Base-by-base conservation (phyloP, 2,888 invertebrate genomes). In the Nycteola revayana region DNA sequence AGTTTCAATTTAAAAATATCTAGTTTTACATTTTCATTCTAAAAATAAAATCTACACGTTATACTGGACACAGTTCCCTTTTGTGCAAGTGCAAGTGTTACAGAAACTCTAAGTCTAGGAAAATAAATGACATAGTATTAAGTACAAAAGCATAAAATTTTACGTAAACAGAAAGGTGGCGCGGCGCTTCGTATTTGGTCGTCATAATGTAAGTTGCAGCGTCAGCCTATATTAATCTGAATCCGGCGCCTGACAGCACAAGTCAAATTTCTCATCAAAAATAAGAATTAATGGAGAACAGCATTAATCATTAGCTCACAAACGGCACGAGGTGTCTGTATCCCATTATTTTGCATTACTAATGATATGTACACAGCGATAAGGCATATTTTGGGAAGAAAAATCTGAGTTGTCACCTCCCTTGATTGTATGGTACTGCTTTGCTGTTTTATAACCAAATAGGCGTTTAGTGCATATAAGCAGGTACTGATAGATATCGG, bases 311-410 rank as follows among this genome's bases (percentile, higher is more conserved):
- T 83, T 75, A 73, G 77, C 83, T 72, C 62, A 82, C 87, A 88
- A 86, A 87, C 83, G 79, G 86, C 86, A 84, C 81, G 86, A 86
- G 86, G 88, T 88, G 85, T 88, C 83, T 66, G 85, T 82, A 81
- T 84, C 86, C 84, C 86, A 88, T 88, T 88, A 88, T 88, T 88
- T 88, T 83, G 86, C 86, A 84, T 87, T 88, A 88, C 88, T 86
- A 88, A 88, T 88, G 87, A 86, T 87, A 88, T 86, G 84, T 81
- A 82, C 75, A 78, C 74, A 71, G 55, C 74, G 85, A 84, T 86
- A 84, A 85, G 81, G 77, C 78, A 67, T 70, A 66, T 75, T 76
- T 79, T 75, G 67, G 46, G 54, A 57, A 48, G 66, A 73, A 80
- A 83, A 83, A 78, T 73, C 58, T 68, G 64, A 66, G 57, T 60